Evolutionary conservation across 2,797 vertebrate species (phyloP).

Genomic region (Pseudocheirus occidentalis): DNA sequence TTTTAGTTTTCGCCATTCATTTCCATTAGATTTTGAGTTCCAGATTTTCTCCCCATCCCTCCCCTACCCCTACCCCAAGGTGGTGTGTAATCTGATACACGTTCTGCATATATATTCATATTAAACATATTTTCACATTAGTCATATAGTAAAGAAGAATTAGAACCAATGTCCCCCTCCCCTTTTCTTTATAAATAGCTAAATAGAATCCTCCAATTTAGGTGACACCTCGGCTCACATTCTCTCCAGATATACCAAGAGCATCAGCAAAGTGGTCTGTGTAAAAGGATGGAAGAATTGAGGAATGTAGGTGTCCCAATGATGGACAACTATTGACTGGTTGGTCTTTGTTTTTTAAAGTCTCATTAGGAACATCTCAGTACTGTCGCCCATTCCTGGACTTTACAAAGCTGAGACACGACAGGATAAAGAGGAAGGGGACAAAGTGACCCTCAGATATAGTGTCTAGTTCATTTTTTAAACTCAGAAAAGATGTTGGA

Average conservation of each 20-base stretch:
- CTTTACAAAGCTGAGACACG: not conserved
- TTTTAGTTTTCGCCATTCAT: too few species aligned
- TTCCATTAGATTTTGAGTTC: too few species aligned
- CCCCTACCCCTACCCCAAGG: too few species aligned
- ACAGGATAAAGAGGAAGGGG: not conserved
- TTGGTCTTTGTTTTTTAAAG: not conserved
- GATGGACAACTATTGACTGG: not conserved
- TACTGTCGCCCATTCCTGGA: not conserved
- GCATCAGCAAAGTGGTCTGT: not conserved
- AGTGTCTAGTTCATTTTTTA: constrained; percentile 3
- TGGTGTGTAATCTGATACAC: too few species aligned
- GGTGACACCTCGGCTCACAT: not conserved
- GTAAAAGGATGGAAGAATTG: not conserved
- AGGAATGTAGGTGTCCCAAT: not conserved
- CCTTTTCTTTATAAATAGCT: not conserved
- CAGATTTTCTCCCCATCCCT: too few species aligned
- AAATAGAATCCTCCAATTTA: not conserved
- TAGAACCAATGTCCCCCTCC: not conserved
- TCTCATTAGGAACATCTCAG: not conserved
- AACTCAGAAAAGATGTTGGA: constrained; percentile 5
- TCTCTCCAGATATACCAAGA: not conserved
- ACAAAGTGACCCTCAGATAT: not conserved
- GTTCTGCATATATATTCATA: too few species aligned
- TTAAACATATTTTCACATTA: too few species aligned
- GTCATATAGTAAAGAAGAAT: too few species aligned